Base-by-base conservation (phyloP, 2,797 vertebrate genomes). In the Rhinella marina region DNA sequence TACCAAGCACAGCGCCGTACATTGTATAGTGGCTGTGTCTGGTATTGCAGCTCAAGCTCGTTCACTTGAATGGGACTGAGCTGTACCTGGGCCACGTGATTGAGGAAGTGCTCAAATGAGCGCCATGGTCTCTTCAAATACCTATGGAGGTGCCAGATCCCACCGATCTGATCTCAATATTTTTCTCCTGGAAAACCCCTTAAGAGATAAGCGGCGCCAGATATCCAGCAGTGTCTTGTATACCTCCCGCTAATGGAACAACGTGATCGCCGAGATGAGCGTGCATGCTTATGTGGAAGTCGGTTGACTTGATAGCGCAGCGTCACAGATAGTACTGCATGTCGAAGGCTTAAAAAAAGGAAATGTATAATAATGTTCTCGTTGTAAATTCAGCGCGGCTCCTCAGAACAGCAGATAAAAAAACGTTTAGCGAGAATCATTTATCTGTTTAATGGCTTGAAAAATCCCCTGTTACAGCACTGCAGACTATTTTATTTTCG, bases 381-480 rank as follows among this genome's bases (percentile, higher is more conserved):
- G 76, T 54, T 52, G 32, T 84, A 84, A 75, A 59, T 84, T 50
- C 82, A 61, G 14, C 17, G 10, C 50, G 13, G 52, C 27, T 76
- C 70, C 79, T 50, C 21, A 73, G 70, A 62, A 50, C 54, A 61
- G 29, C 70, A 84, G 70, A 84, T 84, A 84, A 84, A 27, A 27
- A 62, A 61, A 11, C 32, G 56, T 41, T 84, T 84, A 76, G 68
- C 23, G 70, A 61, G 25, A 61, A 76, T 76, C 70, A 84, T 84
- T 84, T 84, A 84, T 84, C 57, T 50, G 29, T 70, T 84, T 84
- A 84, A 84, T 84, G 56, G 54, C 25, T 84, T 76, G 70, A 48
- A 73, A 84, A 84, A 84, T 84, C 82, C 50, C 68, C 32, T 84
- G 68, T 84, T 84, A 84, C 82, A 84, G 82, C 56, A 76, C 70